Percentiles rank a stretch among this genome's conserved stretches.
Evolutionary conservation across 2,797 vertebrate genomes (phyloP).

Genomic region (Peromyscus eremicus): DNA sequence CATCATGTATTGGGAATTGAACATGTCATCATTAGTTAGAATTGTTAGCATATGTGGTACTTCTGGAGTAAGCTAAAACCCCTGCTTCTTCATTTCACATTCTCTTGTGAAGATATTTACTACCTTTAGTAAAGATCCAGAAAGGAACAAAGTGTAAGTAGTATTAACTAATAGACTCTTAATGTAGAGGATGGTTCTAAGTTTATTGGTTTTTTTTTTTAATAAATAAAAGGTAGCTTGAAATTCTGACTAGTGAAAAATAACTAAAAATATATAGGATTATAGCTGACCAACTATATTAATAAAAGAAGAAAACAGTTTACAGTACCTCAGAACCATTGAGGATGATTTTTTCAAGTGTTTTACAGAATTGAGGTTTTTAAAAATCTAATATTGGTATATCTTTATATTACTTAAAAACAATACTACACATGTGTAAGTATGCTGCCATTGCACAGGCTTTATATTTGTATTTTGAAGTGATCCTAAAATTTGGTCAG

Average conservation of each 20-base stretch:
- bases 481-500: background rate
- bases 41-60: background rate
- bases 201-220: background rate
- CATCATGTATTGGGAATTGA: background rate
- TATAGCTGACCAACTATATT: background rate
- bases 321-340: background rate
- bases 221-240: slow-evolving; percentile 23
- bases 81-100: background rate
- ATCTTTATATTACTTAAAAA: slow-evolving; percentile 38
- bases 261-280: background rate
- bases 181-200: slow-evolving; percentile 4
- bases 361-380: background rate
- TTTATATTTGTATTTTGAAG: slow-evolving; percentile 57
- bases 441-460: background rate
- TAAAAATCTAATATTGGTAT: background rate
- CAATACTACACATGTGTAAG: background rate
- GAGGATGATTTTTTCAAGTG: slow-evolving; percentile 15
- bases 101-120: background rate
- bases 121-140: slow-evolving; percentile 1
- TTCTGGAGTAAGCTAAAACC: background rate
- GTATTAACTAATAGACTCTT: background rate
- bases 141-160: background rate
- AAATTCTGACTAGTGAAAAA: slow-evolving; percentile 34
- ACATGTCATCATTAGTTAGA: slow-evolving; percentile 32
- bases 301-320: slow-evolving; percentile 18